Conservation (phyloP, 2,888 invertebrate genomes). For the Melanargia galathea region DNA sequence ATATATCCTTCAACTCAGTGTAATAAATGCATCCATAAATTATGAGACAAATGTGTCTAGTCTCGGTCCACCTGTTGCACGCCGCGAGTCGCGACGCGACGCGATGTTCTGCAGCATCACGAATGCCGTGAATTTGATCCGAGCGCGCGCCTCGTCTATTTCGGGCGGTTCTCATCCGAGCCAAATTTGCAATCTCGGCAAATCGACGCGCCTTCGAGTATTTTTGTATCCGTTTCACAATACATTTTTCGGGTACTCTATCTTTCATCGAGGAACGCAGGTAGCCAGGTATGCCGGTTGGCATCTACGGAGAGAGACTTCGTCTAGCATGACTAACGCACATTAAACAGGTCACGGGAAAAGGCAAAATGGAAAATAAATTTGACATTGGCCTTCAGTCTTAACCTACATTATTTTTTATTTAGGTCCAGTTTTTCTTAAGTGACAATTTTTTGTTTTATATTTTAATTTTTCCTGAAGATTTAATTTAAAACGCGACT, state of each 20-base stretch:
- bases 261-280: slow-evolving; percentile 40
- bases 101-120: slow-evolving; percentile 30
- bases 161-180: slow-evolving; percentile 70
- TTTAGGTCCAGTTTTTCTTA: not conserved
- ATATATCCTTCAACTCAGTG: not conserved
- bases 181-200: slow-evolving; percentile 81
- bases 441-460: not conserved
- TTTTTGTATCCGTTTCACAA: slow-evolving; percentile 79
- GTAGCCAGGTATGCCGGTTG: slow-evolving; percentile 33
- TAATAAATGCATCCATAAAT: not conserved
- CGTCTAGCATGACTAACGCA: slow-evolving; percentile 27
- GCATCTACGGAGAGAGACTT: slow-evolving; percentile 34
- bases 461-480: not conserved
- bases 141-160: slow-evolving; percentile 69
- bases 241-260: slow-evolving; percentile 51
- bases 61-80: slow-evolving; percentile 50
- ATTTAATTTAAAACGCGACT: not conserved
- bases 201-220: slow-evolving; percentile 74
- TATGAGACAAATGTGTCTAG: not conserved
- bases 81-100: slow-evolving; percentile 14
- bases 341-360: slow-evolving; percentile 41
- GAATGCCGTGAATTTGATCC: slow-evolving; percentile 79
- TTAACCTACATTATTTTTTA: slow-evolving; percentile 54
- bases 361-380: slow-evolving; percentile 53
- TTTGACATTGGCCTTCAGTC: slow-evolving; percentile 74